Evolutionary conservation across 30 jellyfish, hydroid and myxozoan genomes (phyloP), one percentile per base, ranked within the genome.

Genomic region (Cassiopea xamachana): DNA sequence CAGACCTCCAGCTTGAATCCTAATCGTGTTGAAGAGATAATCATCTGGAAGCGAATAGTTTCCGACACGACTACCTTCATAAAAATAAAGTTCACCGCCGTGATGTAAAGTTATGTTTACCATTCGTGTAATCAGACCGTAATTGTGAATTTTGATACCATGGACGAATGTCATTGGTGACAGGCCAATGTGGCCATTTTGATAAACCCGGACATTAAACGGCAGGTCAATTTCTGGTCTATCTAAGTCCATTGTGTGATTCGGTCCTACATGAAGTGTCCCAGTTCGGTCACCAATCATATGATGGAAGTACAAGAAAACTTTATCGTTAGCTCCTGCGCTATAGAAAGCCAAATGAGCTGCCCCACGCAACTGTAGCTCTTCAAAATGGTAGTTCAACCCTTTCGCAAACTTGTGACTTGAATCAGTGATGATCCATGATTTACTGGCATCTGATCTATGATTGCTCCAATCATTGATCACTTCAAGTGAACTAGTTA

Each of bases 271-370:
- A 62, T 88, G 91, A 1, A 88, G 60, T 1, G 81, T 78, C 43
- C 91, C 95, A 69, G 81, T 88, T 12, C 95, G 61, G 73, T 88
- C 95, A 14, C 95, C 95, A 69, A 88, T 88, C 95, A 88, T 88
- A 39, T 88, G 95, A 4, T 85, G 86, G 60, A 88, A 88, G 78
- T 39, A 73, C 12, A 88, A 17, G 44, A 86, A 79, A 7, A 88
- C 91, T 46, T 71, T 79, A 1, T 51, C 82, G 8, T 47, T 69
- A 13, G 91, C 44, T 2, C 80, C 39, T 19, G 62, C 86, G 46
- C 79, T 73, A 18, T 60, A 74, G 47, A 88, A 79, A 1, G 95
- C 95, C 39, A 88, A 71, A 88, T 88, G 90, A 0, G 95, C 90
- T 1, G 48, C 87, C 46, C 70, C 91, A 44, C 87, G 79, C 39